Conservation (phyloP, 2,888 invertebrate species). For the Dermolepida albohirtum region DNA sequence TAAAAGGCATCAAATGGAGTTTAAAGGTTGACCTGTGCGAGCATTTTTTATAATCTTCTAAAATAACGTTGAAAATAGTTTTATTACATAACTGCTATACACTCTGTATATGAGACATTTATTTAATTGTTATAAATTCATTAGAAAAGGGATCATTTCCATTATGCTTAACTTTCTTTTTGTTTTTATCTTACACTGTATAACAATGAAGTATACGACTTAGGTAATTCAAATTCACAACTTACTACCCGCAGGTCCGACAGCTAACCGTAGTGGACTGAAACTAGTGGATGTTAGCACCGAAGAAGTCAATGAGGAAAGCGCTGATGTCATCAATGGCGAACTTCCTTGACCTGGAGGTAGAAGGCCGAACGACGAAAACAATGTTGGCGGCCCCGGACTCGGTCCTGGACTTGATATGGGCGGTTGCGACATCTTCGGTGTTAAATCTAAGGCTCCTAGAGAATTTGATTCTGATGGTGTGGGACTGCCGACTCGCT, state of each 20-base stretch:
- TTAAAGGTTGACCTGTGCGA: no score
- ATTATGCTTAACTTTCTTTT: no score
- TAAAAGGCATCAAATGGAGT: no score
- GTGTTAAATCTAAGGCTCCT: constrained; percentile 72
- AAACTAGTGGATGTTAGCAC: constrained; percentile 86
- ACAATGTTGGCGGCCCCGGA: constrained; percentile 62
- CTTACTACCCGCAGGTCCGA: constrained; percentile 80
- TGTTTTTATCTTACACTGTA: no score
- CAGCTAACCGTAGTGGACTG: constrained; percentile 88
- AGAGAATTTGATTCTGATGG: constrained; percentile 68
- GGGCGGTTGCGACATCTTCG: constrained; percentile 62
- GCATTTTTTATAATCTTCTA: no score
- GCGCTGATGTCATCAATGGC: constrained; percentile 80
- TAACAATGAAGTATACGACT: no score
- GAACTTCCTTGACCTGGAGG: constrained; percentile 73
- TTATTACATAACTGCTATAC: no score
- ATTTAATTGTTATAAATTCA: no score
- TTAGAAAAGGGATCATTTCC: no score
- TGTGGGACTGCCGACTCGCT: constrained; percentile 63
- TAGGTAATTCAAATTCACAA: no score
- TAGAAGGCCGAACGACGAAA: constrained; percentile 70
- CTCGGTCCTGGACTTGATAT: constrained; percentile 54
- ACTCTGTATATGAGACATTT: no score
- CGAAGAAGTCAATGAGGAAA: constrained; percentile 84
- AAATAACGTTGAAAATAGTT: no score